Evolutionary conservation across 2,113 vertebrate genomes (phyloP).

Genomic region (Piaya cayana): DNA sequence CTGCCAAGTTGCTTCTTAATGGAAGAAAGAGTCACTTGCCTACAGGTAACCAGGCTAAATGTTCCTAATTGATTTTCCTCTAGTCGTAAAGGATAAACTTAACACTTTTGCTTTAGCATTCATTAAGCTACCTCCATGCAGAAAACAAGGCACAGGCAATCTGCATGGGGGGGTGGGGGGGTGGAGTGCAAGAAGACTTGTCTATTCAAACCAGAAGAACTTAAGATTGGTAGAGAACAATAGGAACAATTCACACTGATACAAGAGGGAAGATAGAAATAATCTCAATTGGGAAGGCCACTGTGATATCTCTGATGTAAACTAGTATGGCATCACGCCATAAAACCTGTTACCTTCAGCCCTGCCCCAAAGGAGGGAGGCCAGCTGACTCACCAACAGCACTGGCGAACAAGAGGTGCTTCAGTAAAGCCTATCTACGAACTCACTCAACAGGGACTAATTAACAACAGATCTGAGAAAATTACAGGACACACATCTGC

Average conservation of each 20-base stretch:
- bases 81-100: slow-evolving; percentile 18
- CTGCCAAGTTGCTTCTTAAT: background rate
- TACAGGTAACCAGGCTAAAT: background rate
- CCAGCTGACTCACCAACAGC: slow-evolving; percentile 4
- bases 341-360: background rate
- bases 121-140: background rate
- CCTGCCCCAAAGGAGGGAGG: background rate
- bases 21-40: background rate
- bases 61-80: background rate
- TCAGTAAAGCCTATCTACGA: background rate
- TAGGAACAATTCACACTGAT: background rate
- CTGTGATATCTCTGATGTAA: background rate
- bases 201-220: background rate
- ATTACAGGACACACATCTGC: background rate
- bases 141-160: background rate
- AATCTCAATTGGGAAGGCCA: background rate
- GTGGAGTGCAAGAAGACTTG: background rate
- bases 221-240: background rate
- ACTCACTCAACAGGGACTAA: background rate
- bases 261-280: background rate
- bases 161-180: background rate
- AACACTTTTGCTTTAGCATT: slow-evolving; percentile 15
- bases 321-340: background rate
- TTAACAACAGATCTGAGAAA: background rate
- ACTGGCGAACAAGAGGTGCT: background rate